Evolutionary conservation across 1,140 invertebrate genomes (phyloP).

Genomic region (Eriocheir sinensis): DNA sequence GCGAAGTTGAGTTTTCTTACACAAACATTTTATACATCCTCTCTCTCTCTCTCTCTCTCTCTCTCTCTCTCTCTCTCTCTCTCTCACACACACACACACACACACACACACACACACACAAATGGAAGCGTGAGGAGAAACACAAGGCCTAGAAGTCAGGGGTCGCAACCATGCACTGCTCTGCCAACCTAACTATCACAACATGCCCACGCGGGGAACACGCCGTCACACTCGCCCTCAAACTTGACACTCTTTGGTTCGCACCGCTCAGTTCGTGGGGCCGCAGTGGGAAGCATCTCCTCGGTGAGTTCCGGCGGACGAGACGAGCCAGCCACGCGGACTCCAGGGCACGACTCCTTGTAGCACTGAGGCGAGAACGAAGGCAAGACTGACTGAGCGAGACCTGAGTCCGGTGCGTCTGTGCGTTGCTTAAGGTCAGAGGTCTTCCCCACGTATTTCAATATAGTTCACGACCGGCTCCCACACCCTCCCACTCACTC

Average conservation of each 20-base stretch:
- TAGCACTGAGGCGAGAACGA: background rate
- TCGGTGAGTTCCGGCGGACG: background rate
- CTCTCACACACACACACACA: background rate
- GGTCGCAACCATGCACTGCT: too few relatives aligned
- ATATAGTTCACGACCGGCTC: constrained; percentile 29
- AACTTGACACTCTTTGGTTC: background rate
- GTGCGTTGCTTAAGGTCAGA: constrained; percentile 50
- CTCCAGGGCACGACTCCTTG: background rate
- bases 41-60: constrained; percentile 34
- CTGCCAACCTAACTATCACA: too few relatives aligned
- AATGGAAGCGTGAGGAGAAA: background rate
- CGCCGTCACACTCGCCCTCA: background rate
- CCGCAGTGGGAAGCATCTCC: background rate
- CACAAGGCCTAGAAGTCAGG: too few relatives aligned
- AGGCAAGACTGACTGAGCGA: background rate
- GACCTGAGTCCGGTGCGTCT: constrained; percentile 7
- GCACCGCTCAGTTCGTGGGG: background rate
- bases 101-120: constrained; percentile 14
- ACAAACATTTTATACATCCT: background rate
- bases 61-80: constrained; percentile 38
- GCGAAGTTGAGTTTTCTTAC: too few relatives aligned
- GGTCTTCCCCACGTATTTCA: constrained; percentile 28
- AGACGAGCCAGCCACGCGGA: background rate
- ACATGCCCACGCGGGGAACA: background rate
- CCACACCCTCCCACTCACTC: constrained; percentile 1